phyloP scores from a whole-genome alignment of 2,888 invertebrate species.

The Pogonocherus hispidulus region DNA sequence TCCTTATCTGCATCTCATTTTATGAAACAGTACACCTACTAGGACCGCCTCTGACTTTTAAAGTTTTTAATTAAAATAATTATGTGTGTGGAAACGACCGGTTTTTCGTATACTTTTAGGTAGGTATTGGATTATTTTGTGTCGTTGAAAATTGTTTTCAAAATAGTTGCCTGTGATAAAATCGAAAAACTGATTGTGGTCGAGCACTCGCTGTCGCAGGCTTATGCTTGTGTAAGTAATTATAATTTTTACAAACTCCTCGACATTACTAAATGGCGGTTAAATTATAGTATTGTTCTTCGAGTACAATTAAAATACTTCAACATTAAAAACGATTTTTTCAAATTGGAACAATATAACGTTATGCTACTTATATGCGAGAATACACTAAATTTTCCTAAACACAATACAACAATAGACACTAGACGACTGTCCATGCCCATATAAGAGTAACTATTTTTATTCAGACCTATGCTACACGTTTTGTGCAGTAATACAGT shows the following conservation, averaged over 20 bases:
- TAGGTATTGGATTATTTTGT: too few relatives aligned
- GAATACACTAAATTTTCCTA: slow-evolving; percentile 12
- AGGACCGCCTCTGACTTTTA: slow-evolving; percentile 1
- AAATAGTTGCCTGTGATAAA: too few relatives aligned
- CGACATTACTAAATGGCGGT: too few relatives aligned
- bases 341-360: slow-evolving; percentile 8
- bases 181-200: too few relatives aligned
- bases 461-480: neutral
- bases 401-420: slow-evolving; percentile 30
- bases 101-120: neutral
- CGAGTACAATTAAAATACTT: neutral
- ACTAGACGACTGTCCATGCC: slow-evolving; percentile 13
- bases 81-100: neutral
- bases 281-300: neutral
- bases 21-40: slow-evolving; percentile 5
- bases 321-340: neutral
- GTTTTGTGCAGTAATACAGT: slow-evolving; percentile 16
- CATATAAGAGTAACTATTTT: slow-evolving; percentile 2
- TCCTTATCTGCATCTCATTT: slow-evolving; percentile 7
- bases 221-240: too few relatives aligned
- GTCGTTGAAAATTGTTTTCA: too few relatives aligned
- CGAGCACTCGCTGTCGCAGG: too few relatives aligned
- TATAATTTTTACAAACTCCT: too few relatives aligned
- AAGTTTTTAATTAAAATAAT: slow-evolving; percentile 8
- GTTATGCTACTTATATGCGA: slow-evolving; percentile 5